phyloP scores from a whole-genome alignment of 2,888 invertebrate genomes.

The Trachelus stipa region DNA sequence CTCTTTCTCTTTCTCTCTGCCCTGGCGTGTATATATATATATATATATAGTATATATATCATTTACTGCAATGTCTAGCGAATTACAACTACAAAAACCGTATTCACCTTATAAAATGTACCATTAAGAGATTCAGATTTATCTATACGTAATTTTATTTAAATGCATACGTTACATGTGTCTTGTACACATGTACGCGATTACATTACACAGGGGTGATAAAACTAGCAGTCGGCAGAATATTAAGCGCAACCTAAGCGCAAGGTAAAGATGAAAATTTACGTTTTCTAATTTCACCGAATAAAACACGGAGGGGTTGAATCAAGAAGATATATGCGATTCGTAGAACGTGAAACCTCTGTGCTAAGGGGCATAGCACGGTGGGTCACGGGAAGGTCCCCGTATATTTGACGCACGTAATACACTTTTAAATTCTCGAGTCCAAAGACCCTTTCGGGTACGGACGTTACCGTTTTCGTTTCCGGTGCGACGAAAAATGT shows the following conservation, averaged over 20 bases:
- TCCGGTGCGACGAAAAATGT: not conserved
- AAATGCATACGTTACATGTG: not conserved
- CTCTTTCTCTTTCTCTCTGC: slow-evolving; percentile 7
- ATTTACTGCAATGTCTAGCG: not conserved
- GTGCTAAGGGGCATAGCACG: not conserved
- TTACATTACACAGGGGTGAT: not conserved
- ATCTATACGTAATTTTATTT: not conserved
- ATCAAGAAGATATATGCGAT: not conserved
- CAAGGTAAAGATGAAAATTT: not conserved
- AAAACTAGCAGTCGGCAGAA: not conserved
- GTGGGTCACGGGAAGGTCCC: not conserved
- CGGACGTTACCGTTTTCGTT: not conserved
- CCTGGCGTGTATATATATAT: not conserved
- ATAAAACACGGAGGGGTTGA: not conserved
- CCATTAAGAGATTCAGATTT: not conserved
- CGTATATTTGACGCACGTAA: not conserved
- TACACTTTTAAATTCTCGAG: not conserved
- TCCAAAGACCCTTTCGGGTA: not conserved
- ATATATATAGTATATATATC: not conserved
- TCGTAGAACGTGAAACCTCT: not conserved
- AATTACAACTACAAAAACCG: not conserved
- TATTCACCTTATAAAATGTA: not conserved
- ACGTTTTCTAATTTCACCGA: not conserved
- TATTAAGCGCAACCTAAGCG: not conserved
- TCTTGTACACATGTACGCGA: not conserved